These are phyloP conservation scores for Periophthalmodon schlosseri DNA, from an alignment of 2,113 vertebrate genomes.

Conservation along the genomic window DNA sequence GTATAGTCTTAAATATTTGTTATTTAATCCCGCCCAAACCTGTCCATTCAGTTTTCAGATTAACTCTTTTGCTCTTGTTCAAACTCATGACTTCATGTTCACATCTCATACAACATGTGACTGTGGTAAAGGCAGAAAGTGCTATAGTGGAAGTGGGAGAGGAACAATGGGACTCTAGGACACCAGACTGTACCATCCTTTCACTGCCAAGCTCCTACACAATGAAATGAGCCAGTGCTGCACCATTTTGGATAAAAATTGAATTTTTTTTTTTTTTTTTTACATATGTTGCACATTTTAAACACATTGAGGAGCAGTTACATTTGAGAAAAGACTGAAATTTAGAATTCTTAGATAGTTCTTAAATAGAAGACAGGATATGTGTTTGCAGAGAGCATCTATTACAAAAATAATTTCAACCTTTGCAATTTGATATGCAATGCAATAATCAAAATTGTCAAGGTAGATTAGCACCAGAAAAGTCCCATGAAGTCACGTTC, in stretches of 20 bases:
- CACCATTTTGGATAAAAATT: background rate
- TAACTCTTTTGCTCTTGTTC: constrained; percentile 5
- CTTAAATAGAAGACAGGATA: no score
- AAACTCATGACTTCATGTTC: constrained; percentile 36
- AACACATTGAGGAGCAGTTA: no score
- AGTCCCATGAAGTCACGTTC: background rate
- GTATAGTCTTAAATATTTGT: background rate
- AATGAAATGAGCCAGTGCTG: background rate
- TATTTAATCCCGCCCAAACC: background rate
- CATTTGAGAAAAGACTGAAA: no score
- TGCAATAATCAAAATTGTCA: no score
- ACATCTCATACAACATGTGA: constrained; percentile 41
- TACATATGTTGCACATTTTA: no score
- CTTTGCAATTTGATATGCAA: no score
- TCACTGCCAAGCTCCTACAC: background rate
- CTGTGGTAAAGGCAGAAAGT: constrained; percentile 9
- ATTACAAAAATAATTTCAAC: no score
- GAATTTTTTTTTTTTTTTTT: no score
- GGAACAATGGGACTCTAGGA: constrained; percentile 41
- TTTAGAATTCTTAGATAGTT: no score
- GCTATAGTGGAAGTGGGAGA: constrained; percentile 19
- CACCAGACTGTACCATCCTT: constrained; percentile 7
- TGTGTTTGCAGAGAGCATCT: no score
- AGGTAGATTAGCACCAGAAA: background rate
- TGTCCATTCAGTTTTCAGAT: background rate